phyloP scores from a whole-genome alignment of 2,888 invertebrate genomes.

The Agonum fuliginosum region DNA sequence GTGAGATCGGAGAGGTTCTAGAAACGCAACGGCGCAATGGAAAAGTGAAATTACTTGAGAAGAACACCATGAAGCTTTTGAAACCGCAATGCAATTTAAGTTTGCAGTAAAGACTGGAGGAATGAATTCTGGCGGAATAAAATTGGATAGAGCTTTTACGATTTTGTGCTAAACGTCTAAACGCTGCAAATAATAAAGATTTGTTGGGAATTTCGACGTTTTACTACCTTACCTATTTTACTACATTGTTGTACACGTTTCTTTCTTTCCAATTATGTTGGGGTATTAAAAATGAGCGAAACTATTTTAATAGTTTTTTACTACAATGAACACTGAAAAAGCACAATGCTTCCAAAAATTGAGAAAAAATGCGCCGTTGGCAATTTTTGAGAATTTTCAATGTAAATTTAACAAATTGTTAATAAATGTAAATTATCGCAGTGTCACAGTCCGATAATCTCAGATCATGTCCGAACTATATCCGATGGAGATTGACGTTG shows the following conservation, averaged over 20 bases:
- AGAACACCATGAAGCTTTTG: neutral
- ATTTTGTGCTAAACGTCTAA: slow-evolving; percentile 31
- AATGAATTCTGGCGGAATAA: slow-evolving; percentile 31
- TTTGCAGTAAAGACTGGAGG: slow-evolving; percentile 34
- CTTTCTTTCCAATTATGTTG: neutral
- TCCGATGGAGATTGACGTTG: too few species aligned
- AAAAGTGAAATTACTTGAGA: slow-evolving; percentile 6
- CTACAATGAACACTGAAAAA: too few species aligned
- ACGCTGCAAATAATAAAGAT: slow-evolving; percentile 44
- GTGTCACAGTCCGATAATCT: too few species aligned
- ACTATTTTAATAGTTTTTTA: too few species aligned
- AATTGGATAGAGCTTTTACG: slow-evolving; percentile 41
- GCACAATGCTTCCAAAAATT: neutral
- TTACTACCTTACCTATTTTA: slow-evolving; percentile 20
- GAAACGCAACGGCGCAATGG: neutral
- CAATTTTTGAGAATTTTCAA: neutral
- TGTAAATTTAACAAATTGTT: too few species aligned
- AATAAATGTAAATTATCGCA: too few species aligned
- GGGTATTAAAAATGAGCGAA: too few species aligned
- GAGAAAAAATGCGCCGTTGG: too few species aligned
- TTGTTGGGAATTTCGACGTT: slow-evolving; percentile 15
- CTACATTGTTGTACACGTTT: slow-evolving; percentile 1
- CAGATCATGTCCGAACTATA: too few species aligned
- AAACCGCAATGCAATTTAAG: slow-evolving; percentile 44
- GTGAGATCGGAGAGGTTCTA: neutral